These are phyloP conservation scores for Zophobas morio DNA, from an alignment of 1,140 invertebrate genomes.

Conservation along the genomic window DNA sequence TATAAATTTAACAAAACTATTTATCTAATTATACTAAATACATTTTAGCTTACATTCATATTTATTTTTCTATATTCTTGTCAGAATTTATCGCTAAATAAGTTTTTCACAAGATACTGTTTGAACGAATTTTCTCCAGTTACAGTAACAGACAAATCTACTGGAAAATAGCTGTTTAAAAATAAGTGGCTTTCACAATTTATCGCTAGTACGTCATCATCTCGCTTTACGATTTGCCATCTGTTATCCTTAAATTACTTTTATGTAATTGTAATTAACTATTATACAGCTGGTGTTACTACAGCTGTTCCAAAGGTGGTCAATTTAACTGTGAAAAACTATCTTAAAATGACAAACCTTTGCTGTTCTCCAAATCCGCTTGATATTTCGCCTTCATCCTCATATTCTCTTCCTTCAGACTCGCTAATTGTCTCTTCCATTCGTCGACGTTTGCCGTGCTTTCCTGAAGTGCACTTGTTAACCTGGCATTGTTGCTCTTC, in stretches of 20 bases:
- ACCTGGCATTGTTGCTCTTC: slow-evolving; percentile 95
- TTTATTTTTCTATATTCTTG: no score
- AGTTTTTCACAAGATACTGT: no score
- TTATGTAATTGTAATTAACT: background rate
- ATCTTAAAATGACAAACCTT: slow-evolving; percentile 67
- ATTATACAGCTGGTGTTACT: no score
- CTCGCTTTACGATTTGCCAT: slow-evolving; percentile 17
- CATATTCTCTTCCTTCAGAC: slow-evolving; percentile 96
- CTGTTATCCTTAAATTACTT: background rate
- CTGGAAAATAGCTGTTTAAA: background rate
- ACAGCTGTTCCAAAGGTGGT: background rate
- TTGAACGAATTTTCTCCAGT: no score
- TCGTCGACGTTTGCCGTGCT: slow-evolving; percentile 98
- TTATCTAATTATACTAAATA: no score
- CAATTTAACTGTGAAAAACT: background rate
- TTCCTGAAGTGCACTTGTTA: slow-evolving; percentile 96
- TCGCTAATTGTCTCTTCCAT: slow-evolving; percentile 97
- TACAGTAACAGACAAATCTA: no score
- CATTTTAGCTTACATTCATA: no score
- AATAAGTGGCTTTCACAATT: slow-evolving; percentile 38
- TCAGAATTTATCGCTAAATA: no score
- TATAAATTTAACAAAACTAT: no score
- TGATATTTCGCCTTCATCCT: slow-evolving; percentile 85
- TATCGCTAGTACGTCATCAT: slow-evolving; percentile 9
- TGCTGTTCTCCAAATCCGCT: slow-evolving; percentile 80